phyloP scores from a whole-genome alignment of 2,888 invertebrate genomes.

The Cepaea hortensis region DNA sequence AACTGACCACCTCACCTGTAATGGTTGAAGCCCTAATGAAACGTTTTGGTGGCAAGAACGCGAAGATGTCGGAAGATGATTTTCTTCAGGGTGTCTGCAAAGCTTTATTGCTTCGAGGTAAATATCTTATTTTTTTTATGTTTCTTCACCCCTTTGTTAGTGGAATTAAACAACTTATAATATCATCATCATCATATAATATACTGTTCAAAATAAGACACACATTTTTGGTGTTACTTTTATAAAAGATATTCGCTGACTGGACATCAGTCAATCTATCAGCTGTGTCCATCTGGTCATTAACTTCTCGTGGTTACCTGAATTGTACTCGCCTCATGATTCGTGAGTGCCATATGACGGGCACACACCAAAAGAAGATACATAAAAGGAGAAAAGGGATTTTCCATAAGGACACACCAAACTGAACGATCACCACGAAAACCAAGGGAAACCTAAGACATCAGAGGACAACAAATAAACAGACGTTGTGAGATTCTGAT shows the following conservation, averaged over 20 bases:
- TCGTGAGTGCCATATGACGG: no score
- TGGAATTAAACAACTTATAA: no score
- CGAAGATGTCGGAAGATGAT: constrained; percentile 51
- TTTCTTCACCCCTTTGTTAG: not conserved
- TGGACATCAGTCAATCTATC: not conserved
- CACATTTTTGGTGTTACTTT: not conserved
- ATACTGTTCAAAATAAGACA: not conserved
- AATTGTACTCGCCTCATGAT: no score
- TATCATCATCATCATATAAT: not conserved
- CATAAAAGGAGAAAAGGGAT: no score
- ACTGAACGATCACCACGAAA: no score
- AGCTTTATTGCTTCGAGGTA: constrained; percentile 45
- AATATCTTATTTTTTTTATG: constrained; percentile 26
- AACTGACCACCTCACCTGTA: constrained; percentile 29
- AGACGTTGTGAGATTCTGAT: no score
- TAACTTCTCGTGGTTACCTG: no score
- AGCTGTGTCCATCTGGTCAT: no score
- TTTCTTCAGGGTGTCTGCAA: constrained; percentile 52
- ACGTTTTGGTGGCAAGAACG: constrained; percentile 51
- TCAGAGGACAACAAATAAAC: no score
- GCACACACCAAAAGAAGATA: no score
- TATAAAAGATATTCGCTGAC: not conserved
- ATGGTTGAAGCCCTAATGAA: constrained; percentile 44
- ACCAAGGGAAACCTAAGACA: no score
- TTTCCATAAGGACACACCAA: no score